Conservation (phyloP, 2,113 vertebrate genomes). For the Danio rerio region DNA sequence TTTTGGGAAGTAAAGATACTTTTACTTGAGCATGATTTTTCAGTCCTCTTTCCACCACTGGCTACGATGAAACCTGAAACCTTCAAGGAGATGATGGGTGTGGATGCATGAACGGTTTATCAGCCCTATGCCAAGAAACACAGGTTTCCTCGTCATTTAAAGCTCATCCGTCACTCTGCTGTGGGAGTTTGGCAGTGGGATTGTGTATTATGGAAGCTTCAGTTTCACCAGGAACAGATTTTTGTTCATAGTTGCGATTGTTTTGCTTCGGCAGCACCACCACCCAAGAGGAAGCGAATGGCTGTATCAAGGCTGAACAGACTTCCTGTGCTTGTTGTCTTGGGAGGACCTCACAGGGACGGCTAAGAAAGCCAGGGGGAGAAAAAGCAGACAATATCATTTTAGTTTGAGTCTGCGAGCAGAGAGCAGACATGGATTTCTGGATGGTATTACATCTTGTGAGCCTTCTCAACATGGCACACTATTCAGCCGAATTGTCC, state of each 20-base stretch:
- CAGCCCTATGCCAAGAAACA: slow-evolving; percentile 10
- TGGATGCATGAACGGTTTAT: slow-evolving; percentile 10
- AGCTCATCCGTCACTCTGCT: slow-evolving; percentile 31
- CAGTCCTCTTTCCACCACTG: no score
- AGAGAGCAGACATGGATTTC: slow-evolving; percentile 45
- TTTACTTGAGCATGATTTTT: no score
- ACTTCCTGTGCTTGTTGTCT: slow-evolving; percentile 65
- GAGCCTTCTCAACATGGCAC: slow-evolving; percentile 44
- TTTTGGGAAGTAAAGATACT: no score
- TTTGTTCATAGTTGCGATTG: slow-evolving; percentile 47
- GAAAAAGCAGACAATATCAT: slow-evolving; percentile 32
- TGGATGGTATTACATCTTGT: slow-evolving; percentile 55
- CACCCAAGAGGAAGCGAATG: slow-evolving; percentile 56
- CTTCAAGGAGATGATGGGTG: slow-evolving; percentile 7
- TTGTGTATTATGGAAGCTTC: slow-evolving; percentile 34
- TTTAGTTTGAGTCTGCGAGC: slow-evolving; percentile 29
- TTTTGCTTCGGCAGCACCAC: slow-evolving; percentile 51
- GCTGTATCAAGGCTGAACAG: slow-evolving; percentile 62
- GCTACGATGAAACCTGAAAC: not conserved
- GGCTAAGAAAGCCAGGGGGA: slow-evolving; percentile 54
- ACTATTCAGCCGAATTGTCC: not conserved
- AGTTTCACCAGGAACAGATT: slow-evolving; percentile 43
- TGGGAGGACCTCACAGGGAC: slow-evolving; percentile 56
- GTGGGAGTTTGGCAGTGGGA: slow-evolving; percentile 29
- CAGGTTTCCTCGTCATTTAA: slow-evolving; percentile 4